Percentiles rank a stretch among this genome's conserved stretches.
Evolutionary conservation across 2,113 vertebrate genomes (phyloP).

Genomic region (Proterorhinus semilunaris): DNA sequence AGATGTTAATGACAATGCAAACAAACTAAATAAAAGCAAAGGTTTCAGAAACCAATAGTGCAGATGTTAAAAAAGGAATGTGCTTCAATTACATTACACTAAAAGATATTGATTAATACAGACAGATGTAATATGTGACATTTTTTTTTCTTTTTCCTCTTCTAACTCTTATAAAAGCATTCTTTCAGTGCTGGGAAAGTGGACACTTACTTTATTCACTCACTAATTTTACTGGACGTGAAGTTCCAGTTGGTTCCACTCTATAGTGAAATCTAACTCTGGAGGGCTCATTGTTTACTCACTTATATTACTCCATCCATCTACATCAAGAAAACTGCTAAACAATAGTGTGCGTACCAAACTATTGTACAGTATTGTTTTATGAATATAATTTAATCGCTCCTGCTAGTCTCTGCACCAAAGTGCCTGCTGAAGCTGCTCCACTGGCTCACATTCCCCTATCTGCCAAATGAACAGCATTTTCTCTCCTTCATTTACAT

Average conservation of each 20-base stretch:
- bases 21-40: too few relatives aligned
- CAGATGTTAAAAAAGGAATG: too few relatives aligned
- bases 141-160: too few relatives aligned
- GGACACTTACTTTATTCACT: too few relatives aligned
- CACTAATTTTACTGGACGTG: too few relatives aligned
- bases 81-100: too few relatives aligned
- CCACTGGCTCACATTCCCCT: neutral
- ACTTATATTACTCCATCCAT: neutral
- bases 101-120: too few relatives aligned
- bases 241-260: neutral
- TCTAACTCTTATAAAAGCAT: too few relatives aligned
- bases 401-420: slow-evolving; percentile 20
- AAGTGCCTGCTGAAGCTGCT: slow-evolving; percentile 24
- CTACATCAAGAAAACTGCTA: slow-evolving; percentile 9
- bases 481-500: slow-evolving; percentile 34
- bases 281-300: neutral
- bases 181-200: too few relatives aligned
- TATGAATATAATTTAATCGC: slow-evolving; percentile 24
- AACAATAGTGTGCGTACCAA: slow-evolving; percentile 7
- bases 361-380: slow-evolving; percentile 29
- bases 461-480: slow-evolving; percentile 23
- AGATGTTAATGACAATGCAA: too few relatives aligned
- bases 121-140: too few relatives aligned
- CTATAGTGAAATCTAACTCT: neutral
- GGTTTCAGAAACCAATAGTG: too few relatives aligned